These are phyloP conservation scores for Protodeltote pygarga DNA, from an alignment of 2,888 invertebrate species.

Conservation along the genomic window DNA sequence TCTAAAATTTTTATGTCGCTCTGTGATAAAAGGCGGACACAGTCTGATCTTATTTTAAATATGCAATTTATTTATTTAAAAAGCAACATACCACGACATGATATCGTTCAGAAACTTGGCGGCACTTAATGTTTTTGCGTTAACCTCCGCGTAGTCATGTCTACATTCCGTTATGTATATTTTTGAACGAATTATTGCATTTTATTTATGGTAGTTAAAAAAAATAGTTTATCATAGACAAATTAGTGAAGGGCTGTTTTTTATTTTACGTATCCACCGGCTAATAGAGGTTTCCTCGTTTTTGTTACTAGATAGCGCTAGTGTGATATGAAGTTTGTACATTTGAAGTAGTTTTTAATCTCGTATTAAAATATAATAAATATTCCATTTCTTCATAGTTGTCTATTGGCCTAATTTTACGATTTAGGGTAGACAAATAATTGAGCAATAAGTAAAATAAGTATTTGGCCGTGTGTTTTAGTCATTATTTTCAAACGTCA, in stretches of 20 bases:
- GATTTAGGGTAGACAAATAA: conserved; percentile 26
- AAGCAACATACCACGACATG: conserved; percentile 25
- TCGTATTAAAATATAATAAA: conserved; percentile 12
- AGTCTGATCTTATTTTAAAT: conserved; percentile 23
- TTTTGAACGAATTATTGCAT: conserved; percentile 68
- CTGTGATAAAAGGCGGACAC: conserved; percentile 35
- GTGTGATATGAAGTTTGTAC: conserved; percentile 14
- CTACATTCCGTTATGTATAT: conserved; percentile 73
- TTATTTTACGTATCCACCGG: conserved; percentile 50
- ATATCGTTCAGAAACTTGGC: conserved; percentile 51
- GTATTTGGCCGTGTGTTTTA: conserved; percentile 17
- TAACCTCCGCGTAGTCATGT: conserved; percentile 50
- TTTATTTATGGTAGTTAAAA: conserved; percentile 67
- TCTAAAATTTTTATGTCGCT: conserved; percentile 31
- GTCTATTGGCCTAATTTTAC: conserved; percentile 44
- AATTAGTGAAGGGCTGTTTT: conserved; percentile 80
- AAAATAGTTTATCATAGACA: conserved; percentile 68
- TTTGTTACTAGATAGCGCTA: conserved; percentile 43
- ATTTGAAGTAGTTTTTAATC: conserved; percentile 24
- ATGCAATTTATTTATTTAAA: neutral
- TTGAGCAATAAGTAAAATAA: conserved; percentile 31
- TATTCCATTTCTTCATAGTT: conserved; percentile 26
- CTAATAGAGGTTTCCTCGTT: conserved; percentile 44
- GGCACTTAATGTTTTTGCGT: conserved; percentile 50
- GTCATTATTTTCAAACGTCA: conserved; percentile 5